These are phyloP conservation scores for Scelioninae gen. 2 DNA, from an alignment of 2,888 invertebrate genomes.

Conservation along the genomic window DNA sequence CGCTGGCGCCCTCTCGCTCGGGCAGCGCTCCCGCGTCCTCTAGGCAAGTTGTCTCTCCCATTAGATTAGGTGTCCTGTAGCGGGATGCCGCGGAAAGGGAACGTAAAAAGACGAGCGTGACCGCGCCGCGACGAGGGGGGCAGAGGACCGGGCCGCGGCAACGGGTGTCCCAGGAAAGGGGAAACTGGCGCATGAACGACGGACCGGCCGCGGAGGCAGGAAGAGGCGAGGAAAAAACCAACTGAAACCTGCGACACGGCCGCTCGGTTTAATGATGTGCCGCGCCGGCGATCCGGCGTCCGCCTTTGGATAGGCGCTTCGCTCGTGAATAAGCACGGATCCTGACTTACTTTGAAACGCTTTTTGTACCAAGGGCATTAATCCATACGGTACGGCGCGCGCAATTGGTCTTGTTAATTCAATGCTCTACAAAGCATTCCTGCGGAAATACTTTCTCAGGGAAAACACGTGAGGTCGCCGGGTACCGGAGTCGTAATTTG, in stretches of 20 bases:
- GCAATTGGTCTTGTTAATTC: constrained; percentile 49
- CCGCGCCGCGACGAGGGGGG: constrained; percentile 39
- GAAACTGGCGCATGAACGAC: constrained; percentile 49
- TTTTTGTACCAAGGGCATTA: constrained; percentile 60
- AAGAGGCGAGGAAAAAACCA: constrained; percentile 61
- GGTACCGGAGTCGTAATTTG: constrained; percentile 2
- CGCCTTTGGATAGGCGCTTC: constrained; percentile 54
- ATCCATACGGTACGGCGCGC: constrained; percentile 55
- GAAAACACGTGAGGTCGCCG: neutral
- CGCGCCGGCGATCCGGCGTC: constrained; percentile 64
- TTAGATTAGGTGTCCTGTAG: constrained; percentile 70
- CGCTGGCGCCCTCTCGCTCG: constrained; percentile 61
- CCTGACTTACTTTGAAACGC: constrained; percentile 61
- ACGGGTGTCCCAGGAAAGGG: constrained; percentile 44
- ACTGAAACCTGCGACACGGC: constrained; percentile 67
- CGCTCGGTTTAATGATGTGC: constrained; percentile 73
- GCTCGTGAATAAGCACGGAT: constrained; percentile 60
- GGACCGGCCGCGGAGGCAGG: constrained; percentile 39
- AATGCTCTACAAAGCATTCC: constrained; percentile 28
- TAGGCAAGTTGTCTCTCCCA: constrained; percentile 65
- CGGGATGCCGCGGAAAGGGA: constrained; percentile 61
- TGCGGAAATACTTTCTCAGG: constrained; percentile 19
- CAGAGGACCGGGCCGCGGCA: constrained; percentile 36
- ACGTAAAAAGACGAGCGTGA: constrained; percentile 52
- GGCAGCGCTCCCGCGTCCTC: constrained; percentile 66